phyloP scores from a whole-genome alignment of 2,888 invertebrate species.

The Lasius fuliginosus region DNA sequence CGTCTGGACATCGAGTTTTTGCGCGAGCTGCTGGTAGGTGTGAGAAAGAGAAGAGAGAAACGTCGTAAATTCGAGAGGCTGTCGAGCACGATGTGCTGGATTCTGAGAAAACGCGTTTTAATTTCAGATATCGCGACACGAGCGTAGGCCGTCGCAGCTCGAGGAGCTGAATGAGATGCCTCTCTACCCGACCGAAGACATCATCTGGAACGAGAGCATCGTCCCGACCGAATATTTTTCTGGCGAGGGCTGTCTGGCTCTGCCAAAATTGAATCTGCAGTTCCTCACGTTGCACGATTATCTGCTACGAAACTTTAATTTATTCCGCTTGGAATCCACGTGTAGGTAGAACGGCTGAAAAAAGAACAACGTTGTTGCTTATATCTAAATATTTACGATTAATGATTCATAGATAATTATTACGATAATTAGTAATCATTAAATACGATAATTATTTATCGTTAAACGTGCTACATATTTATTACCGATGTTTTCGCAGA shows the following conservation, averaged over 20 bases:
- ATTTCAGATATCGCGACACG: slow-evolving; percentile 92
- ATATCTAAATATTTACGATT: slow-evolving; percentile 18
- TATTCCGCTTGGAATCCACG: slow-evolving; percentile 99
- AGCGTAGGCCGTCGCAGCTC: slow-evolving; percentile 95
- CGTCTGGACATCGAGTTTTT: slow-evolving; percentile 93
- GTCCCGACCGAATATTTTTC: slow-evolving; percentile 99
- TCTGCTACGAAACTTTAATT: slow-evolving; percentile 97
- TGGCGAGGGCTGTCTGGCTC: slow-evolving; percentile 97
- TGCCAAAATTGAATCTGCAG: slow-evolving; percentile 99
- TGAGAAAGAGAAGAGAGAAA: neutral
- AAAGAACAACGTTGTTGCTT: neutral
- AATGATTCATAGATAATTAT: neutral
- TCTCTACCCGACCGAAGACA: slow-evolving; percentile 98
- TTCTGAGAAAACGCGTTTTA: slow-evolving; percentile 14
- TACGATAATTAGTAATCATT: neutral
- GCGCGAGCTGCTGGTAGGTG: slow-evolving; percentile 94
- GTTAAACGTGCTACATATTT: slow-evolving; percentile 10
- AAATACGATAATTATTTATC: neutral
- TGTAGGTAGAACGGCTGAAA: slow-evolving; percentile 89
- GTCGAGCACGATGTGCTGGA: neutral
- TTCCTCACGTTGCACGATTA: slow-evolving; percentile 99
- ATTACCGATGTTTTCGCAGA: slow-evolving; percentile 88
- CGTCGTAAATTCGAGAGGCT: neutral
- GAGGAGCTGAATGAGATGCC: slow-evolving; percentile 99
- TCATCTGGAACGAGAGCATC: slow-evolving; percentile 99